A percentile compares a stretch with the other conserved stretches of the same genome.
Conservation (phyloP, 2,113 vertebrate species). For the Erpornis zantholeuca region DNA sequence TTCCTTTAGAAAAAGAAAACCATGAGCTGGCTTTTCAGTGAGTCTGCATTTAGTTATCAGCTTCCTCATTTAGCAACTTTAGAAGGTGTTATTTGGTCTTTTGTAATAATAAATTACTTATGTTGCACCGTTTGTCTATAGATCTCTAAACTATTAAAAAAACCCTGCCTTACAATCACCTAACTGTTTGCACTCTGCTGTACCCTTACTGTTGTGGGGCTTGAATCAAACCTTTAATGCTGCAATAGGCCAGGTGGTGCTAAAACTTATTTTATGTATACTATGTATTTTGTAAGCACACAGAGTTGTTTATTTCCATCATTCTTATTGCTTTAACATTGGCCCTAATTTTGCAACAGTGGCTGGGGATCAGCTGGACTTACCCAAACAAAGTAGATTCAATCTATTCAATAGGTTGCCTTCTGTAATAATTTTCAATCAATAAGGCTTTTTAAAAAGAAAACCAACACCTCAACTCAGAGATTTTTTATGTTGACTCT, state of each 20-base stretch:
- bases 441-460: background rate
- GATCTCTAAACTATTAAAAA: background rate
- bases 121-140: background rate
- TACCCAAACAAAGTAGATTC: background rate
- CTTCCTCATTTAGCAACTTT: background rate
- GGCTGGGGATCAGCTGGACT: background rate
- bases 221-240: background rate
- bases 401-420: background rate
- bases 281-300: background rate
- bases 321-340: background rate
- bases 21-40: background rate
- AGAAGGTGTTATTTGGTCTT: background rate
- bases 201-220: background rate
- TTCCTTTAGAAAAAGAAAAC: background rate
- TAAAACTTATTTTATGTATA: background rate
- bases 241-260: background rate
- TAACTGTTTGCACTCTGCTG: background rate
- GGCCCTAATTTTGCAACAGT: background rate
- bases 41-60: background rate
- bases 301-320: background rate
- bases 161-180: background rate
- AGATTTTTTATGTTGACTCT: background rate
- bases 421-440: background rate
- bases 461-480: background rate
- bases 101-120: background rate